These are phyloP conservation scores for Cantharis nigra DNA, from an alignment of 2,888 invertebrate species.

Conservation along the genomic window DNA sequence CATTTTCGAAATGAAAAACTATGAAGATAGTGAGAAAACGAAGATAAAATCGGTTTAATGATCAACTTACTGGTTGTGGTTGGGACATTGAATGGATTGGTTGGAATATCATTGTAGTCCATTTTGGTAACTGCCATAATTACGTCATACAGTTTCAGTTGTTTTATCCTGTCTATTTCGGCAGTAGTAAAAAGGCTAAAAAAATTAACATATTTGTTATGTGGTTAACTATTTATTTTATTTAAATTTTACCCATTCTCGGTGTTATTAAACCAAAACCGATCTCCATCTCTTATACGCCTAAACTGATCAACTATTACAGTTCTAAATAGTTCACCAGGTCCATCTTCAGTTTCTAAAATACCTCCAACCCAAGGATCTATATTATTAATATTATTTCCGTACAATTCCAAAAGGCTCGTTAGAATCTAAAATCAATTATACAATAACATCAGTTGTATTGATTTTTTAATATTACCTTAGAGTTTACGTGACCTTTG, in stretches of 20 bases:
- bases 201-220: slow-evolving; percentile 23
- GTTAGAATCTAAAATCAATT: slow-evolving; percentile 30
- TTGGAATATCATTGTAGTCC: slow-evolving; percentile 55
- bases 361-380: slow-evolving; percentile 64
- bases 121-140: slow-evolving; percentile 58
- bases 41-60: too few relatives aligned
- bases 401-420: slow-evolving; percentile 47
- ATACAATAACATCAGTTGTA: neutral
- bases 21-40: too few relatives aligned
- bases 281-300: slow-evolving; percentile 61
- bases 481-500: neutral
- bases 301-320: slow-evolving; percentile 62
- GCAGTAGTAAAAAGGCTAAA: slow-evolving; percentile 56
- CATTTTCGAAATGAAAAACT: too few relatives aligned
- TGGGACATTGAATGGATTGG: slow-evolving; percentile 57
- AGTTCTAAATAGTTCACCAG: slow-evolving; percentile 58
- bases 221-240: neutral
- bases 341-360: slow-evolving; percentile 58
- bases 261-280: slow-evolving; percentile 64
- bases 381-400: slow-evolving; percentile 53
- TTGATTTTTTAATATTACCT: neutral
- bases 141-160: slow-evolving; percentile 57
- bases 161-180: slow-evolving; percentile 56
- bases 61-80: neutral
- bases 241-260: slow-evolving; percentile 49